A percentile compares a stretch with the other conserved stretches of the same genome.
Conservation (phyloP, 2,113 vertebrate genomes). For the Pluvianellus socialis region DNA sequence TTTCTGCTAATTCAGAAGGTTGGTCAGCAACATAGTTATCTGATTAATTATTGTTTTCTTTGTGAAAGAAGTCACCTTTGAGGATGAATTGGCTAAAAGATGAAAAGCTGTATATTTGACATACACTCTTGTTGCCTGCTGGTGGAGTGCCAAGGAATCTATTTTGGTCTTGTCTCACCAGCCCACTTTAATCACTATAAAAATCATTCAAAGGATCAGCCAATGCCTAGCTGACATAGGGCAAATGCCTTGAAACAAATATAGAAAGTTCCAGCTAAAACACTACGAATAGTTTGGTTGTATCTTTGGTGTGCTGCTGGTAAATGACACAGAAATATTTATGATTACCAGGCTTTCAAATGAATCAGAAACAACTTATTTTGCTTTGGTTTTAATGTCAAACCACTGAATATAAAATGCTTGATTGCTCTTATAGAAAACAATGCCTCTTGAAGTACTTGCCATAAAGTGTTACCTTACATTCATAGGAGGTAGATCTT, state of each 20-base stretch:
- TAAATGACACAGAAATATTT: neutral
- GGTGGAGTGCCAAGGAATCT: neutral
- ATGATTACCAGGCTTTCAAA: neutral
- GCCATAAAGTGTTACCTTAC: neutral
- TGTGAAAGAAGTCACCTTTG: slow-evolving; percentile 26
- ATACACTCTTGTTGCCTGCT: neutral
- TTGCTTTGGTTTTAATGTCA: neutral
- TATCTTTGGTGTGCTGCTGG: neutral
- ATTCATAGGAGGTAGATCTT: neutral
- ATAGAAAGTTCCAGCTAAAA: neutral
- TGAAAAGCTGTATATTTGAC: slow-evolving; percentile 7
- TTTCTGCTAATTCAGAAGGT: neutral
- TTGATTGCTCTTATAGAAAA: neutral
- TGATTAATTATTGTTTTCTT: slow-evolving; percentile 38
- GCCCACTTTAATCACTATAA: neutral
- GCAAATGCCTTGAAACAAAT: neutral
- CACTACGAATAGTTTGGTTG: neutral
- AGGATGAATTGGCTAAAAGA: slow-evolving; percentile 18
- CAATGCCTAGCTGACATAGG: neutral
- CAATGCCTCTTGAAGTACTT: slow-evolving; percentile 18
- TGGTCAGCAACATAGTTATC: neutral
- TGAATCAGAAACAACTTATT: neutral
- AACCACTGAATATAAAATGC: neutral
- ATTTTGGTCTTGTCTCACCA: slow-evolving; percentile 1
- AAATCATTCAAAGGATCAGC: neutral